phyloP scores from a whole-genome alignment of 30 jellyfish, hydroid and myxozoan genomes.

The Hydractinia echinata region DNA sequence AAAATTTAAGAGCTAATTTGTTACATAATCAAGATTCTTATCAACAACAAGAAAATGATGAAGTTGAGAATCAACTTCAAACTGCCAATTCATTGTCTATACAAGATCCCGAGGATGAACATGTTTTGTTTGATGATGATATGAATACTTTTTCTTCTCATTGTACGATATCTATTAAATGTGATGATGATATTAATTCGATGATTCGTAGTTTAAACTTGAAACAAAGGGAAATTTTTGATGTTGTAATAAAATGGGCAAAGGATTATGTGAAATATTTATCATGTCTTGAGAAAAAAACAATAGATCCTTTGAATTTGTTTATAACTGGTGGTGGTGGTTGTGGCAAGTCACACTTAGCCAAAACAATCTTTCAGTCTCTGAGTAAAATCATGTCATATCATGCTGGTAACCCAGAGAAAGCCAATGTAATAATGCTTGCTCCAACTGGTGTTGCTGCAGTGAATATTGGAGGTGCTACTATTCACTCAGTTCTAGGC shows the following conservation, averaged over 20 bases:
- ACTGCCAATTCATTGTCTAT: neutral
- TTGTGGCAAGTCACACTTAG: conserved; percentile 26
- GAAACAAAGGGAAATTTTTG: conserved; percentile 4
- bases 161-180: neutral
- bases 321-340: conserved; percentile 37
- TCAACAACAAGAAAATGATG: neutral
- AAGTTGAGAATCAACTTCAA: neutral
- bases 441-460: too few relatives aligned
- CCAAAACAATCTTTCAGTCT: neutral
- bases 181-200: conserved; percentile 17
- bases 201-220: neutral
- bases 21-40: neutral
- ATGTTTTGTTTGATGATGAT: neutral
- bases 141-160: neutral
- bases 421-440: too few relatives aligned
- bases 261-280: neutral
- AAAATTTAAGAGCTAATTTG: neutral
- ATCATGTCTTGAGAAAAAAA: neutral
- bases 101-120: neutral
- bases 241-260: neutral
- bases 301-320: conserved; percentile 22
- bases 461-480: too few relatives aligned
- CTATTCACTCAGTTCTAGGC: too few relatives aligned
- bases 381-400: too few relatives aligned
- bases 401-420: too few relatives aligned